Evolutionary conservation across 1,140 invertebrate species (phyloP).

Genomic region (Myzus persicae): DNA sequence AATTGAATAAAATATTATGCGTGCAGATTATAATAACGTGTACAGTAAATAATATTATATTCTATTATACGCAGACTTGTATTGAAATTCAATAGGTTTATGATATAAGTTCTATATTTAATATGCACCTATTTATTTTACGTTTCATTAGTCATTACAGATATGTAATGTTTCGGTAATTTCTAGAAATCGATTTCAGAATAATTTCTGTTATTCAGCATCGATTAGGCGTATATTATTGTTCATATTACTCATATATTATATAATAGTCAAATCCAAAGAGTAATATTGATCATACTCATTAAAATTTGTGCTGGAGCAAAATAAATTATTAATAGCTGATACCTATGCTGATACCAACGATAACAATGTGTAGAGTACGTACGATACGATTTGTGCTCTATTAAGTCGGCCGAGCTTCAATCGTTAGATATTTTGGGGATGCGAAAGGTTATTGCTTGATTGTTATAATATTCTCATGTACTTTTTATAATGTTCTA

Average conservation of each 20-base stretch:
- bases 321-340: not conserved
- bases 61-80: not conserved
- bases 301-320: not conserved
- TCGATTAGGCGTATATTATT: too few species aligned
- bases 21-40: not conserved
- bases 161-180: not conserved
- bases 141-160: too few species aligned
- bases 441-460: too few species aligned
- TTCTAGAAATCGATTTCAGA: too few species aligned
- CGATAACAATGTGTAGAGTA: too few species aligned
- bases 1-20: not conserved
- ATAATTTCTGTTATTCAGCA: too few species aligned
- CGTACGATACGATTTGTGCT: not conserved
- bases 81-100: not conserved
- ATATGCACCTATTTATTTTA: not conserved
- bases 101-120: not conserved
- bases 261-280: too few species aligned
- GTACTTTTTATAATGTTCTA: too few species aligned
- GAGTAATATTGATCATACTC: too few species aligned
- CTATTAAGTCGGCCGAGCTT: not conserved
- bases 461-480: too few species aligned
- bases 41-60: not conserved
- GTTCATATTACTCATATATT: too few species aligned
- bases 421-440: not conserved
- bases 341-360: too few species aligned